Conservation (phyloP, 2,113 vertebrate species). For the Lonchura striata region DNA sequence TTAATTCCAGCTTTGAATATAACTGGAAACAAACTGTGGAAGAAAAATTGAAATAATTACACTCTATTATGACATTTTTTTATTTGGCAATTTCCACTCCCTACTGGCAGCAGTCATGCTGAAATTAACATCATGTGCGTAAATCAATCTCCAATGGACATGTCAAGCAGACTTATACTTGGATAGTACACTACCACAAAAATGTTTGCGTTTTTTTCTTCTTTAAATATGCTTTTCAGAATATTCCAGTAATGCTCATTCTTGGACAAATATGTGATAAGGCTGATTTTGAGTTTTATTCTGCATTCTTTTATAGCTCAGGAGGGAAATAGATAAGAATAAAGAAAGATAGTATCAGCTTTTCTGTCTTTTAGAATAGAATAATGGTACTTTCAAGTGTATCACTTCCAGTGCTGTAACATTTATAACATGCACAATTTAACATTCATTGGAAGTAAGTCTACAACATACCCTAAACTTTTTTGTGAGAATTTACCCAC, state of each 20-base stretch:
- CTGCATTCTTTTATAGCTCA: background rate
- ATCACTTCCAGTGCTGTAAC: background rate
- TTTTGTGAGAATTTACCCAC: background rate
- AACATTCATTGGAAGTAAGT: background rate
- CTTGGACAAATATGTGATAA: background rate
- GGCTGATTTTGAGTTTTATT: background rate
- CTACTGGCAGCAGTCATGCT: background rate
- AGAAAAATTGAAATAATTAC: background rate
- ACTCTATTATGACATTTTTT: background rate
- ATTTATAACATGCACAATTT: background rate
- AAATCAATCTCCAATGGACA: background rate
- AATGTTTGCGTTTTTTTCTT: rapidly evolving
- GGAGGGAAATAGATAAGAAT: background rate
- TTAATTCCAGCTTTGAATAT: background rate
- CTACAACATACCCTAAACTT: background rate
- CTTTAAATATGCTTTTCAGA: background rate
- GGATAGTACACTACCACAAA: background rate
- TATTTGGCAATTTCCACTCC: background rate
- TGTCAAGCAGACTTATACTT: background rate
- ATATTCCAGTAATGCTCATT: background rate
- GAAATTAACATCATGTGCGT: background rate
- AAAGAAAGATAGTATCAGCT: background rate
- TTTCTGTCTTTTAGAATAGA: background rate
- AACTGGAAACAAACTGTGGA: background rate
- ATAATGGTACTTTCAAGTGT: background rate